Base-by-base conservation (phyloP, 2,113 vertebrate species). In the Camarhynchus parvulus region DNA sequence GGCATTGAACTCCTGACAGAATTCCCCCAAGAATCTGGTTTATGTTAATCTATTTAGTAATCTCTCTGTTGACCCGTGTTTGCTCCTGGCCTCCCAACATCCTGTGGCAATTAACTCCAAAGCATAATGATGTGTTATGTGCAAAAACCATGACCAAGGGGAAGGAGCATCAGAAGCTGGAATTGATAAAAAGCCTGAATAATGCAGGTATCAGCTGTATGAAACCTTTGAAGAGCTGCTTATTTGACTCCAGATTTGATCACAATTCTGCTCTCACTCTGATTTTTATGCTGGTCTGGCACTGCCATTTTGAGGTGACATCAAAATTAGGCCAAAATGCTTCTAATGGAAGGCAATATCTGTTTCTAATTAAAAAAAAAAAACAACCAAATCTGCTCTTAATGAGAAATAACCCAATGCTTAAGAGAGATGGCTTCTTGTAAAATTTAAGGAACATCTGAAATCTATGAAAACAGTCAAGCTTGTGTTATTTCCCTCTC, bases 91-190 rank as follows among this genome's bases (percentile, higher is more conserved):
- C 53, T 90, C 74, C 67, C 33, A 92, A 95, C 55, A 77, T 74
- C 85, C 92, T 83, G 67, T 61, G 79, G 33, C 79, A 50, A 76
- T 96, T 87, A 94, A 82, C 37, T 83, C 41, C 67, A 41, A 20
- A 25, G 41, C 14, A 23, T 92, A 77, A 93, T 62, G 75, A 85
- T 53, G 92, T 88, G 63, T 64, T 88, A 80, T 2, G 13, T 90
- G 59, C 73, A 86, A 85, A 91, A 73, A 35, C 0, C 8, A 31
- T 83, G 79, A 39, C 75, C 62, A 46, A 90, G 55, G 63, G 50
- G 72, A 94, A 87, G 75, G 59, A 58, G 18, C 4, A 2, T 80
- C 67, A 76, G 28, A 81, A 63, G 49, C 49, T 77, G 72, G 47
- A 67, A 66, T 4, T 44, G 50, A 86, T 70, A 39, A 77, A 91